A percentile compares a stretch with the other conserved stretches of the same genome.
Evolutionary conservation across 2,888 invertebrate genomes (phyloP).

Genomic region (Melipona beecheii): DNA sequence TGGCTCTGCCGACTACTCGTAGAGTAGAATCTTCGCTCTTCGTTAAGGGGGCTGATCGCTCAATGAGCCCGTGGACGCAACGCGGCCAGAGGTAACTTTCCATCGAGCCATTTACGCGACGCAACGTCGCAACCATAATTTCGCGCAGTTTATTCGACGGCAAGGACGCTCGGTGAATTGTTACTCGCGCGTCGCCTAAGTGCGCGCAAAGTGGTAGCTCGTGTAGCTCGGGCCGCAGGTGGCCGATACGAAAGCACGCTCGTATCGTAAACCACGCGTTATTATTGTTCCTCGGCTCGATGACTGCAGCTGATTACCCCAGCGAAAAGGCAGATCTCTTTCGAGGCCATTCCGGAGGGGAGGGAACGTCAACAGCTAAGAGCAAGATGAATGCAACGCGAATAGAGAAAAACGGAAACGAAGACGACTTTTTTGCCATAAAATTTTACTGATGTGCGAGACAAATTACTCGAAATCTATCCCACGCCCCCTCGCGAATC

Average conservation of each 20-base stretch:
- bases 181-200: constrained; percentile 79
- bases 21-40: constrained; percentile 34
- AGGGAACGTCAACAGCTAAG: neutral
- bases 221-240: constrained; percentile 78
- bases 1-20: neutral
- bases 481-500: no score
- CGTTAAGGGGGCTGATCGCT: constrained; percentile 42
- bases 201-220: constrained; percentile 82
- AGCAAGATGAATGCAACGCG: neutral
- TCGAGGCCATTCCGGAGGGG: neutral
- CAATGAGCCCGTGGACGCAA: constrained; percentile 37
- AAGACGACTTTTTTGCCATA: no score
- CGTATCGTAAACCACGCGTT: constrained; percentile 66
- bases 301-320: constrained; percentile 40
- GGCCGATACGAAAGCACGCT: constrained; percentile 71
- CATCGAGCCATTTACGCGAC: constrained; percentile 63
- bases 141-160: constrained; percentile 70
- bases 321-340: neutral
- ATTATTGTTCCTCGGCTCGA: constrained; percentile 64
- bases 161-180: constrained; percentile 71
- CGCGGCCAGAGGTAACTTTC: constrained; percentile 40
- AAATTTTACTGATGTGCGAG: no score
- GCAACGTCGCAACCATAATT: constrained; percentile 63
- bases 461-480: no score
- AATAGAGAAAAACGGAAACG: neutral